Evolutionary conservation across 2,797 vertebrate species (phyloP), one percentile per base, ranked within the genome.

Genomic region (Fringilla coelebs): DNA sequence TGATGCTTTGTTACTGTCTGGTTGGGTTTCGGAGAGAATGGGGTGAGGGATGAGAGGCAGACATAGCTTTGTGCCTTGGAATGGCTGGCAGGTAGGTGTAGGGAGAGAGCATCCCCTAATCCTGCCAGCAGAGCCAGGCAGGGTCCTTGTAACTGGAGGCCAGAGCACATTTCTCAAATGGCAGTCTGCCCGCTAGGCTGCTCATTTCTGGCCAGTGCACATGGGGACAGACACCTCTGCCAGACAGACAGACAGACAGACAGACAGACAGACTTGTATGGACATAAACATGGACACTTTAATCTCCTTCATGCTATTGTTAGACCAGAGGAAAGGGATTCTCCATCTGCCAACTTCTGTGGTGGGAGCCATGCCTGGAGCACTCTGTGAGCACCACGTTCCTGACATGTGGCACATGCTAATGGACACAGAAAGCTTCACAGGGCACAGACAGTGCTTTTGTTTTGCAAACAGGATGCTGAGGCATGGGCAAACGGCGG

Each of bases 21-120:
- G 0, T 9, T 72, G 74, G 13, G 10, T 49, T 62, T 62, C 24
- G 24, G 46, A 66, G 40, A 58, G n/a, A 25, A 29, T 0, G 0
- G 13, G 4, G 2, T 28, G 7, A 20, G 48, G 12, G n/a, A 38
- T 17, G 13, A 75, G 24, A 63, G 20, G 22, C 29, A 57, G 31
- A 22, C 11, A 20, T 16, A 61, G 8, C 10, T 66, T 40, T 55
- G n/a, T 78, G 40, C 55, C 36, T 60, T 19, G 52, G 36, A 34
- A 57, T 17, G 48, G 41, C 22, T 77, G 22, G 7, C 2, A 5
- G 38, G 20, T 10, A 38, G 28, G 0, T 62, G 20, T 14, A n/a
- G 40, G 32, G 24, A 73, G 26, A n/a, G 15, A 17, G 5, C 13
- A 70, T 32, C 10, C 60, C 55, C 57, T 43, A 28, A 43, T 8